Evolutionary conservation across 2,113 vertebrate species (phyloP).

Genomic region (Eupsittula cactorum): DNA sequence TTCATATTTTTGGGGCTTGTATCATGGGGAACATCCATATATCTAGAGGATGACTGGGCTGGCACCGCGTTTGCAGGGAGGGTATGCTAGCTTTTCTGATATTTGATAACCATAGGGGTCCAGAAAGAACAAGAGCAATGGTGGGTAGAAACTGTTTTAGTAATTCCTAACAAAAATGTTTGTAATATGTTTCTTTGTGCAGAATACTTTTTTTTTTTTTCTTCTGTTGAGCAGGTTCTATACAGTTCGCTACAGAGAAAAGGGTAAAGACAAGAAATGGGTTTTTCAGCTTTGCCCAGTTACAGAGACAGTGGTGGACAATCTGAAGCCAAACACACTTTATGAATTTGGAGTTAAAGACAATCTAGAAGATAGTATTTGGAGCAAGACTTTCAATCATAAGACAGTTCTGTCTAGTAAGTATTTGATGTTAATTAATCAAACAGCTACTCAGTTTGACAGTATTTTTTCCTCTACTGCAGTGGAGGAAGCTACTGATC

Average conservation of each 20-base stretch:
- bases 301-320: conserved; percentile 90
- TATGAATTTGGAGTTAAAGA: conserved; percentile 96
- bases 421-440: conserved; percentile 7
- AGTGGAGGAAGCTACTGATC: background rate
- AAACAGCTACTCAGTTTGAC: background rate
- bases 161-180: background rate
- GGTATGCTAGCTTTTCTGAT: background rate
- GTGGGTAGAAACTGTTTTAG: background rate
- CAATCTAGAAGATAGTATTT: conserved; percentile 80
- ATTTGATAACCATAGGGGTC: background rate
- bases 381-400: conserved; percentile 89
- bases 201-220: background rate
- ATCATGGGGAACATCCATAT: background rate
- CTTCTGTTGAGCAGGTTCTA: conserved; percentile 81
- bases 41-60: background rate
- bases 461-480: background rate
- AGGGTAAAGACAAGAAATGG: conserved; percentile 90
- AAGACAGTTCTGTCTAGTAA: conserved; percentile 84
- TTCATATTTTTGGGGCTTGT: background rate
- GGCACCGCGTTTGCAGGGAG: background rate
- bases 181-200: background rate
- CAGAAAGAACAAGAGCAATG: background rate
- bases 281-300: conserved; percentile 92
- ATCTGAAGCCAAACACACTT: conserved; percentile 87
- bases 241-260: conserved; percentile 94